Evolutionary conservation across 1,140 invertebrate genomes (phyloP).

Genomic region (Rhopalosiphum padi): DNA sequence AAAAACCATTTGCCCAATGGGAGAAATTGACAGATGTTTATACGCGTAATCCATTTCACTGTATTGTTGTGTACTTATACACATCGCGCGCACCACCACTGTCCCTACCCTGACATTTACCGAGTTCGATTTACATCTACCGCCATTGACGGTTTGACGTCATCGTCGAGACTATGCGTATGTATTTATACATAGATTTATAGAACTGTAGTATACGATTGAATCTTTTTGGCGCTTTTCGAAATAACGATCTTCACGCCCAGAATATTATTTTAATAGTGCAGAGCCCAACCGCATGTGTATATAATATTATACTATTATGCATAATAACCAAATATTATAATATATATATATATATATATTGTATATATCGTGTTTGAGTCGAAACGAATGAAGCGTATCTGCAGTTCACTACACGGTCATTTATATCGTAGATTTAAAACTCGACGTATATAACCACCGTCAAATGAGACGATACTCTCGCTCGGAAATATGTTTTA

Average conservation of each 20-base stretch:
- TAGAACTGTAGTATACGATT: neutral
- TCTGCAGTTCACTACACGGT: neutral
- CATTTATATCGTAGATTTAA: neutral
- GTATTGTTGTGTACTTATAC: constrained; percentile 10
- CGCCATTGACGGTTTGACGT: neutral
- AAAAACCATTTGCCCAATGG: constrained; percentile 53
- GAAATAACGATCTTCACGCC: neutral
- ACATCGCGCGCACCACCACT: neutral
- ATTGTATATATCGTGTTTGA: neutral
- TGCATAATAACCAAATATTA: neutral
- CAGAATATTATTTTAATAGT: neutral
- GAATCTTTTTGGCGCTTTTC: neutral
- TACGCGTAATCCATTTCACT: constrained; percentile 46
- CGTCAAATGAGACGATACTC: neutral
- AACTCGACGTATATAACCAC: neutral
- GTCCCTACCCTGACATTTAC: neutral
- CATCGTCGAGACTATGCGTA: neutral
- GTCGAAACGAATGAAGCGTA: neutral
- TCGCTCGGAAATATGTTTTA: neutral
- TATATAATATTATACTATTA: neutral
- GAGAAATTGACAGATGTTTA: constrained; percentile 52
- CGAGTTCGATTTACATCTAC: constrained; percentile 18
- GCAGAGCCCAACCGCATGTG: neutral
- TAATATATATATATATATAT: neutral
- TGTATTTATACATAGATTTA: neutral